Percentiles rank a stretch among this genome's conserved stretches.
phyloP scores from a whole-genome alignment of 2,113 vertebrate species.

The Mesocricetus auratus region DNA sequence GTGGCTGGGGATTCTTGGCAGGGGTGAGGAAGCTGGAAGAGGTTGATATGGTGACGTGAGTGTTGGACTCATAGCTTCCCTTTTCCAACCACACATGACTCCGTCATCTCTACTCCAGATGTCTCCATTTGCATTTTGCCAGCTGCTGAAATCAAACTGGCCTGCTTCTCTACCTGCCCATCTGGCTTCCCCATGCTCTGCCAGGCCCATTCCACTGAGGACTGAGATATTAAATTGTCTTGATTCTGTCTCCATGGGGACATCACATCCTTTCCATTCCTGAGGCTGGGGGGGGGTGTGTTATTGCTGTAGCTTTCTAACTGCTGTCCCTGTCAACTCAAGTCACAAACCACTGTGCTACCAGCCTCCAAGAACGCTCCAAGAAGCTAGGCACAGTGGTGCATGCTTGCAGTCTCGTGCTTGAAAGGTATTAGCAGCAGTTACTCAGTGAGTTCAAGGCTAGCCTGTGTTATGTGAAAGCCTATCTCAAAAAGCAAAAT shows the following conservation, averaged over 20 bases:
- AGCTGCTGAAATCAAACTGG: slow-evolving; percentile 18
- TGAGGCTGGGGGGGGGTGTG: too few species aligned
- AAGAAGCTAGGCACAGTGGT: background rate
- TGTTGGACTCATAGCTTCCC: background rate
- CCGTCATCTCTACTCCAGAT: background rate
- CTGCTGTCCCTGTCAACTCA: background rate
- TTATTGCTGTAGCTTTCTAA: background rate
- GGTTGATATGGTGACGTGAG: background rate
- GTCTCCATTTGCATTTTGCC: background rate
- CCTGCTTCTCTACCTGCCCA: background rate
- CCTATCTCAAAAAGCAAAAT: background rate
- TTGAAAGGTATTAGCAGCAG: background rate
- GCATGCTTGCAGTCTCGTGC: background rate
- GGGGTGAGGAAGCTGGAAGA: background rate
- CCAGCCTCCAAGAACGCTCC: background rate
- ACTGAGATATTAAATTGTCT: background rate
- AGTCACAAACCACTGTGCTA: background rate
- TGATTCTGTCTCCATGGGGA: background rate
- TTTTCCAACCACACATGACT: background rate
- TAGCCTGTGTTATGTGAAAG: background rate
- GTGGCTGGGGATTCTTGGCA: background rate
- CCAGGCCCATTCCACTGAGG: background rate
- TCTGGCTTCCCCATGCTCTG: background rate
- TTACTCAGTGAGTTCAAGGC: background rate
- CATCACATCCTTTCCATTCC: background rate